Base-by-base conservation (phyloP, 1,140 invertebrate genomes). In the Dendrolimus kikuchii region DNA sequence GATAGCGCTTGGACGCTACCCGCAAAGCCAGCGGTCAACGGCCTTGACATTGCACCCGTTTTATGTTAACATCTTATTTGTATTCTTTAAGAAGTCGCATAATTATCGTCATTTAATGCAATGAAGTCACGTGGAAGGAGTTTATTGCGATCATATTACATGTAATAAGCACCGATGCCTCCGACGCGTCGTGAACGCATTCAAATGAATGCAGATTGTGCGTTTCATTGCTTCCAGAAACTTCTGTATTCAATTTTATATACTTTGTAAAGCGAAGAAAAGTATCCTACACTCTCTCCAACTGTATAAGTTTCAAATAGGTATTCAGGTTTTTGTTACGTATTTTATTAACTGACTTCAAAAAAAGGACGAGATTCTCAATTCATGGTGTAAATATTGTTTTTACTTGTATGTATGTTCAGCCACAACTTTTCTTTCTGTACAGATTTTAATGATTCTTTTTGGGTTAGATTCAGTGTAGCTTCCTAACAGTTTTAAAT, bases 11-110 rank as follows among this genome's bases (percentile, higher is more conserved):
- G 40, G 44, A 7, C 44, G 51, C 51, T 55, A 40, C 52, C 46
- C 48, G 37, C 23, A 50, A 46, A 48, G 48, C 40, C 43, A 43
- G 66, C 69, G 76, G 77, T 80, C 77, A 80, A 66, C 72, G 60
- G 64, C 77, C 74, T 80, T 80, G 71, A 77, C 77, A 80, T 70
- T 80, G 77, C 68, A 74, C 68, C 59, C 56, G 70, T 74, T 77
- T 68, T 66, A 51, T 68, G 67, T 73, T 72, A 66, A 72, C 67
- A 64, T 70, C 64, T 68, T 58, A 71, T 65, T 71, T 68, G 49
- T 62, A 66, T 65, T 62, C 59, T 62, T 61, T 49, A 51, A 53
- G 43, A 8, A 46, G 45, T 42, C 48, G 53, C 60, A 57, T 57
- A 64, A 60, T 64, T 64, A 57, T 47, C 48, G 45, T 53, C 54